phyloP scores from a whole-genome alignment of 1,140 invertebrate species.

The Calosoma granatense region DNA sequence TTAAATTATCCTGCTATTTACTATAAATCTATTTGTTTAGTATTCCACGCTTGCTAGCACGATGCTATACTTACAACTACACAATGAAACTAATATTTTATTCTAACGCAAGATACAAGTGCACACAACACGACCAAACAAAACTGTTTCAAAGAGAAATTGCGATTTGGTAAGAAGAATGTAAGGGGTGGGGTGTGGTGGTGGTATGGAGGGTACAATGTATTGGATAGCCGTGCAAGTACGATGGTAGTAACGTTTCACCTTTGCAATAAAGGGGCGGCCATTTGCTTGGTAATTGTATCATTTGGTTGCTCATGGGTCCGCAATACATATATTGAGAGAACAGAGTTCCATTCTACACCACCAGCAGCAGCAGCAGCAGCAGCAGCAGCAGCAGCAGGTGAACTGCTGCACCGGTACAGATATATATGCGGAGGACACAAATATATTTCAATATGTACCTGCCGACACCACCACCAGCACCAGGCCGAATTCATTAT shows the following conservation, averaged over 20 bases:
- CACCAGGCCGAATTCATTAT: conserved; percentile 1
- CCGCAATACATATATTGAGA: conserved; percentile 25
- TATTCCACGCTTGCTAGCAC: no score
- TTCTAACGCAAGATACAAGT: no score
- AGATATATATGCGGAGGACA: conserved; percentile 5
- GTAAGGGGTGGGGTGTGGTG: no score
- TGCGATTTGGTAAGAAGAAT: no score
- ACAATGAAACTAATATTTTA: no score
- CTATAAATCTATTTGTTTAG: no score
- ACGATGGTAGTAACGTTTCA: neutral
- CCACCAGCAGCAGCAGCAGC: conserved; percentile 10
- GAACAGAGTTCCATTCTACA: conserved; percentile 15
- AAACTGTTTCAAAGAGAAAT: no score
- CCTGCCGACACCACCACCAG: conserved; percentile 8
- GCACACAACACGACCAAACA: no score
- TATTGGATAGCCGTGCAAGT: conserved; percentile 4
- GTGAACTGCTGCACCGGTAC: neutral
- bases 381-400: neutral
- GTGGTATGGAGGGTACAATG: neutral
- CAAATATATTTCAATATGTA: conserved; percentile 11
- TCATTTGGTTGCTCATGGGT: conserved; percentile 27
- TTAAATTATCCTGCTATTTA: no score
- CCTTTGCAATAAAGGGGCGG: conserved; percentile 20
- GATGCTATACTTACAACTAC: no score
- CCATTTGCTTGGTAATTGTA: conserved; percentile 27